Conservation (phyloP, 2,888 invertebrate species). For the Nasonia oneida region DNA sequence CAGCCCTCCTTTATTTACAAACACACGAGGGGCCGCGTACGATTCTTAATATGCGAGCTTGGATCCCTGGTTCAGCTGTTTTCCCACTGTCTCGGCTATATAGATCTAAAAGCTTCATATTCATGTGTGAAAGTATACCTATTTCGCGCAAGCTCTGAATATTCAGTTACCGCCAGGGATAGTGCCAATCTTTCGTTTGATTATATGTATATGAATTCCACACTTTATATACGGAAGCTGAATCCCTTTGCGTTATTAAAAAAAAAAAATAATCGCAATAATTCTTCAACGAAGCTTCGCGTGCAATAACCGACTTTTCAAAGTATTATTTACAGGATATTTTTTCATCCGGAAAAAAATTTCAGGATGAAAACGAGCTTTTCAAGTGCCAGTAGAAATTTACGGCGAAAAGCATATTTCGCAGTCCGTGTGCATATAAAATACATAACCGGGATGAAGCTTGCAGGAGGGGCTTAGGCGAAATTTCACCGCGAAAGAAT, state of each 20-base stretch:
- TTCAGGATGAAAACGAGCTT: background rate
- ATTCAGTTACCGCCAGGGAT: constrained; percentile 23
- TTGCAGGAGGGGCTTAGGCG: background rate
- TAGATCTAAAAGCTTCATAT: constrained; percentile 24
- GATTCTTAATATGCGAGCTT: background rate
- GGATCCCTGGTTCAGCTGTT: background rate
- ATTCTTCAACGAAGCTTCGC: background rate
- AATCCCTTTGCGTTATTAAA: background rate
- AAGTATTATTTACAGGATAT: too few species aligned
- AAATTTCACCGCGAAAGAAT: constrained; percentile 43
- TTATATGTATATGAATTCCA: constrained; percentile 41
- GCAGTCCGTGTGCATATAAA: background rate
- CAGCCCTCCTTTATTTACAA: background rate
- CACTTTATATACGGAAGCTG: constrained; percentile 26
- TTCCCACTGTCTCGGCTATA: background rate
- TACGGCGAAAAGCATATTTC: background rate
- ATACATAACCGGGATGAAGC: background rate
- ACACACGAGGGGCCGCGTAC: background rate
- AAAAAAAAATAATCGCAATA: background rate
- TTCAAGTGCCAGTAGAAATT: background rate
- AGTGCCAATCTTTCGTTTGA: constrained; percentile 42
- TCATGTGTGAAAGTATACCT: constrained; percentile 37
- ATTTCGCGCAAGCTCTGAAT: constrained; percentile 33
- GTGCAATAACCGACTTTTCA: background rate
- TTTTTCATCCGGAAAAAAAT: background rate